Evolutionary conservation across 2,797 vertebrate species (phyloP).

Genomic region (Cryptoblepharus egeriae): DNA sequence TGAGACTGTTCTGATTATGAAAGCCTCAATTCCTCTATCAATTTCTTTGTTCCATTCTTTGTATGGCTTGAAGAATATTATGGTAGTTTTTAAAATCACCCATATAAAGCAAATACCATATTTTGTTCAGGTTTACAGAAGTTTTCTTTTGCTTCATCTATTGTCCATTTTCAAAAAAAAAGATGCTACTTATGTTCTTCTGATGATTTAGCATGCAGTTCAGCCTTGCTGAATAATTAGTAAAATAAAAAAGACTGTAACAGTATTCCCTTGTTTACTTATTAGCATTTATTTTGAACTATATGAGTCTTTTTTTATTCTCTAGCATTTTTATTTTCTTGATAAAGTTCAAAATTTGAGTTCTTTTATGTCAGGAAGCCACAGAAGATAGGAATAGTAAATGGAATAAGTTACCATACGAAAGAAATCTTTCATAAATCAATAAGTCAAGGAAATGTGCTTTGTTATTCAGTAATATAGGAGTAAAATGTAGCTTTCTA

Average conservation of each 20-base stretch:
- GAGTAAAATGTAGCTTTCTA: neutral
- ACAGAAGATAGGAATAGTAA: neutral
- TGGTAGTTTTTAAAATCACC: neutral
- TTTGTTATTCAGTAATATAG: neutral
- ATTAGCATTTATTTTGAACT: conserved; percentile 24
- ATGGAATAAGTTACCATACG: neutral
- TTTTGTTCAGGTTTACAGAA: neutral
- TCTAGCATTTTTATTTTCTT: conserved; percentile 23
- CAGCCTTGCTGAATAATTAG: neutral
- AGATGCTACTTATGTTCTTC: neutral
- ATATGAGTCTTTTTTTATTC: neutral
- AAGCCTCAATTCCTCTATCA: neutral
- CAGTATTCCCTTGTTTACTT: conserved; percentile 22
- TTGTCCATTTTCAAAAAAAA: neutral
- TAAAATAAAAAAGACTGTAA: neutral
- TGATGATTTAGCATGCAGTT: neutral
- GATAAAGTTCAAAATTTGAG: neutral
- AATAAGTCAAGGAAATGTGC: neutral
- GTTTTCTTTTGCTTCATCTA: neutral
- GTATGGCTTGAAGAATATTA: neutral
- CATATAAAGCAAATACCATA: neutral
- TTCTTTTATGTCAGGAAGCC: neutral
- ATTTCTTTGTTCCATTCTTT: neutral
- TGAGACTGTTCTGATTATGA: too few species aligned
- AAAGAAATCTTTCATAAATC: neutral